Evolutionary conservation across 2,888 invertebrate genomes (phyloP).

Genomic region (Cremastinae sp.): DNA sequence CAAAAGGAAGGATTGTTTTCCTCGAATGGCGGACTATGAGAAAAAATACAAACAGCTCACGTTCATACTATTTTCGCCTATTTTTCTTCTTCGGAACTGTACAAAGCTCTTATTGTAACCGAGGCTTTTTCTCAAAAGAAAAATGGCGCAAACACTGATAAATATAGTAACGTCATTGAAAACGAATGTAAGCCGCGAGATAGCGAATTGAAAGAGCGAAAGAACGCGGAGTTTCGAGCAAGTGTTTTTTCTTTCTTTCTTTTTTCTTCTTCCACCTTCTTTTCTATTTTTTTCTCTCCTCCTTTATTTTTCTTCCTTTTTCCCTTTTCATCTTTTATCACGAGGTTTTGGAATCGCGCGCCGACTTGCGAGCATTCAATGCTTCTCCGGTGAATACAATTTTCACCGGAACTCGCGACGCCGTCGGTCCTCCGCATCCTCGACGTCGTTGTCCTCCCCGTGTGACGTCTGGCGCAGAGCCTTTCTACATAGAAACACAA

Average conservation of each 20-base stretch:
- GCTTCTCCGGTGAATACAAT: slow-evolving; percentile 59
- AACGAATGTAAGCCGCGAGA: slow-evolving; percentile 32
- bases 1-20: slow-evolving; percentile 2
- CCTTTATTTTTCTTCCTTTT: not conserved
- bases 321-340: slow-evolving; percentile 39
- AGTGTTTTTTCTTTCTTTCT: not conserved
- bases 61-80: slow-evolving; percentile 19
- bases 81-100: not conserved
- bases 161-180: slow-evolving; percentile 12
- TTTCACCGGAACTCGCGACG: slow-evolving; percentile 56
- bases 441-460: too few species aligned
- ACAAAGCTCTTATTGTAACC: slow-evolving; percentile 7
- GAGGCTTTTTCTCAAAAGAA: slow-evolving; percentile 14
- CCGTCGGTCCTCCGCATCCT: slow-evolving; percentile 34
- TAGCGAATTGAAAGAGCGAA: slow-evolving; percentile 47
- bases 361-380: slow-evolving; percentile 60
- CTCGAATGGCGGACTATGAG: slow-evolving; percentile 17
- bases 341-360: slow-evolving; percentile 40
- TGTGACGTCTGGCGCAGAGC: slow-evolving; percentile 52
- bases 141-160: slow-evolving; percentile 36
- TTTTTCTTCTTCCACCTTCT: not conserved
- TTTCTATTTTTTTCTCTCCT: not conserved
- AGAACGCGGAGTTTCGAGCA: slow-evolving; percentile 37
- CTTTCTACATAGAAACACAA: slow-evolving; percentile 67
- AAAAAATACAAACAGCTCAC: slow-evolving; percentile 18